Evolutionary conservation across 2,797 vertebrate genomes (phyloP).

Genomic region (Pteronotus mesoamericanus): DNA sequence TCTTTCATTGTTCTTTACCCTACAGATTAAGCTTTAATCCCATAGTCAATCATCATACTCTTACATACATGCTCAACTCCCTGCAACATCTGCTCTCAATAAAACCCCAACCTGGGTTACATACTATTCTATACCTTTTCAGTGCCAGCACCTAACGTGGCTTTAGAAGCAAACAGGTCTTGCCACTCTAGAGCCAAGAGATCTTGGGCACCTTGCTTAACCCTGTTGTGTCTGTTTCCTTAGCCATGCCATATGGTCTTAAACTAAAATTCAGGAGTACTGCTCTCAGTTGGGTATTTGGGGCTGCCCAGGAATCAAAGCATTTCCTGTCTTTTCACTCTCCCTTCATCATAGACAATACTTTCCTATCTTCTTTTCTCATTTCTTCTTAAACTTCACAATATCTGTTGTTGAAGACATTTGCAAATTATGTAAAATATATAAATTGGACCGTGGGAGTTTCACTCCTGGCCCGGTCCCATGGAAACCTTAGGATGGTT

Average conservation of each 20-base stretch:
- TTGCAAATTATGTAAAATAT: not conserved
- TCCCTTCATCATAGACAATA: not conserved
- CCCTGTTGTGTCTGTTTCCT: not conserved
- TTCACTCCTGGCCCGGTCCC: not conserved
- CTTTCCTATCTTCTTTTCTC: not conserved
- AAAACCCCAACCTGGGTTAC: not conserved
- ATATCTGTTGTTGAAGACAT: not conserved
- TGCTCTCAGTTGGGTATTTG: not conserved
- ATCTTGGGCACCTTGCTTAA: not conserved
- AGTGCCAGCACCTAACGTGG: not conserved
- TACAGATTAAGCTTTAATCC: not conserved
- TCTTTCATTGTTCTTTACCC: not conserved
- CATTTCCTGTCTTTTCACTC: not conserved
- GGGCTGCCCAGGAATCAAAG: not conserved
- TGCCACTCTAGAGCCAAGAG: not conserved
- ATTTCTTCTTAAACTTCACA: not conserved
- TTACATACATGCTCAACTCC: not conserved
- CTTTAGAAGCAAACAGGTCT: not conserved
- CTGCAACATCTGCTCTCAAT: not conserved
- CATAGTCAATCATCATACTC: not conserved
- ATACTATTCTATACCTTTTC: not conserved
- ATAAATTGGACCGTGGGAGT: not conserved
- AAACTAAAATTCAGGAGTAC: not conserved
- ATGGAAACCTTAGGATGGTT: not conserved
- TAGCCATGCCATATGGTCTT: not conserved